Base-by-base conservation (phyloP, 2,113 vertebrate genomes). In the Tetrao urogallus region DNA sequence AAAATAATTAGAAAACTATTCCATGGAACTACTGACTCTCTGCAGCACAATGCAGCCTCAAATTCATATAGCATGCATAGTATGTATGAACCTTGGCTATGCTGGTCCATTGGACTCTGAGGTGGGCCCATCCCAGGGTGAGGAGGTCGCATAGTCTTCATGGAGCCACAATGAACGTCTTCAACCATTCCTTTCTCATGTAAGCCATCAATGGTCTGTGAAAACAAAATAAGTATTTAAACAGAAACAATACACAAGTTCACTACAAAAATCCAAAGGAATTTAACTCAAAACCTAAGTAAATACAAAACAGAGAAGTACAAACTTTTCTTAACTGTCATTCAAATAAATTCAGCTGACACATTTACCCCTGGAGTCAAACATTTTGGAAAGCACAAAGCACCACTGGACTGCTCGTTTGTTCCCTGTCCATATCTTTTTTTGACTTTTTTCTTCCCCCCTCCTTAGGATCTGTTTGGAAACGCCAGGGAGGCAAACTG, bases 21-120 rank as follows among this genome's bases (percentile, higher is more conserved):
- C 61, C 12, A 48, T 9, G 20, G 10, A 80, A 83, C 45, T 71
- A 48, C 6, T 45, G 24, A 86, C 2, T 43, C 32, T 75, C 16
- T 18, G 42, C 15, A 10, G 34, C 89, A 82, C 4, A 86, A 54
- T 82, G 25, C 19, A 9, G 16, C 6, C 21, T 25, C 45, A 58
- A 70, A 90, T 93, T 36, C 38, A 66, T 2, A 82, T 14, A 79
- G 58, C 81, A 87, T 70, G 50, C 13, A 72, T 1, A 58, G 25
- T 45, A 10, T 36, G 63, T 82, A 96, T 91, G 84, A 97, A 99
- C 99, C 99, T 99, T 99, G 99, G 96, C 98, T 99, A 96, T 99
- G 99, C 72, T 99, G 99, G 95, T 99, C 99, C 99, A 99, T 98
- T 2, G 99, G 99, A 96, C 99, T 99, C 97, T 99, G 99, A 47